Conservation (phyloP, 2,113 vertebrate genomes). For the Sitta europaea region DNA sequence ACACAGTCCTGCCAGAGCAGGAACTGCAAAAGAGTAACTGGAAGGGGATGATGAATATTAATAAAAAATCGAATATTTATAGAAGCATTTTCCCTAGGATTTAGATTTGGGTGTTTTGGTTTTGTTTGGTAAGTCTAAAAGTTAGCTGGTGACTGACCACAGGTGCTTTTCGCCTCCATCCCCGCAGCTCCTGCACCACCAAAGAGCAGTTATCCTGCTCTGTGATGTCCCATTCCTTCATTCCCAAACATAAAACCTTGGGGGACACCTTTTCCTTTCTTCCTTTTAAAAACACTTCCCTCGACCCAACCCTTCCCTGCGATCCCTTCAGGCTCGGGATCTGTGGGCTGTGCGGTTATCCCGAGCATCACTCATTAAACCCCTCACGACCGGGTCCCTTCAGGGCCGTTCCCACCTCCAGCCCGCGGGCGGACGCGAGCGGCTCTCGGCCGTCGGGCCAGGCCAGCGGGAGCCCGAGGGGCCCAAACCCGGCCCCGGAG, state of each 20-base stretch:
- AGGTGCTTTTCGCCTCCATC: not conserved
- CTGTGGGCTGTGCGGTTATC: rapidly evolving
- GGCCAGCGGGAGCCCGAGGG: rapidly evolving
- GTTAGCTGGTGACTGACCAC: not conserved
- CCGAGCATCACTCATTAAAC: rapidly evolving
- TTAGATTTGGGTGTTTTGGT: not conserved
- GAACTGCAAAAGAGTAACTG: not conserved
- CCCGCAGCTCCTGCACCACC: not conserved
- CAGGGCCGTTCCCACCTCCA: rapidly evolving
- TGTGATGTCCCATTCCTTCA: rapidly evolving
- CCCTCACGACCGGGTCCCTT: rapidly evolving
- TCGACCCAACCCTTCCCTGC: rapidly evolving
- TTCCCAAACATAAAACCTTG: rapidly evolving
- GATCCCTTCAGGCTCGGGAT: rapidly evolving
- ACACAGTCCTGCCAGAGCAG: not conserved
- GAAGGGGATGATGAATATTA: not conserved
- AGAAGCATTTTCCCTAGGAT: rapidly evolving
- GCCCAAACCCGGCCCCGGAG: rapidly evolving
- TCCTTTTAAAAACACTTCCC: not conserved
- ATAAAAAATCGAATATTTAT: rapidly evolving
- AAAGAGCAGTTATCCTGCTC: rapidly evolving
- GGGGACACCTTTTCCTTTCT: not conserved
- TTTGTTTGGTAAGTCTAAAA: not conserved
- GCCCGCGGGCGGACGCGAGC: rapidly evolving
- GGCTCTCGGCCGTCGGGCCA: rapidly evolving